Base-by-base conservation (phyloP, 2,888 invertebrate species). In the Diaphora mendica region DNA sequence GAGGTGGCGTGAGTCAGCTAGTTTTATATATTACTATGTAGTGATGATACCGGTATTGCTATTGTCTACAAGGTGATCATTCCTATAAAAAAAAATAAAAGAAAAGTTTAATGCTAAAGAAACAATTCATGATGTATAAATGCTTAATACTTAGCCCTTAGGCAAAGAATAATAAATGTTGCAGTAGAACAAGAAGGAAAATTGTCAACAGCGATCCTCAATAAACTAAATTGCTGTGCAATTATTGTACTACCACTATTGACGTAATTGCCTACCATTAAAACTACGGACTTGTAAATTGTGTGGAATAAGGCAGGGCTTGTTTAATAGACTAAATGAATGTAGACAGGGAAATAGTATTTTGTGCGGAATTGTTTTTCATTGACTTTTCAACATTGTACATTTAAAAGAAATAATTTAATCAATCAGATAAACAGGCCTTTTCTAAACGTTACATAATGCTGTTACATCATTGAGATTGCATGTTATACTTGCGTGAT, bases 161-260 rank as follows among this genome's bases (percentile, higher is more conserved):
- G 9, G 7, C 8, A 15, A 71, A 70, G 71, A 77, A 81, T 82
- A 87, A 85, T 86, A 87, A 87, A 85, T 86, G 82, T 79, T 77
- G 68, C 76, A 79, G 75, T 81, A 75, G 82, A 79, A 81, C 82
- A 77, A 79, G 74, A 72, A 75, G 81, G 77, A 79, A 82, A 89
- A 89, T 86, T 86, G 86, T 86, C 87, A 82, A 85, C 79, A 80
- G 78, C 80, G 33, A 80, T 80, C 75, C 76, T 80, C 77, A 81
- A 80, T 82, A 85, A 77, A 75, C 81, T 74, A 83, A 87, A 88
- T 88, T 87, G 82, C 81, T 71, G 74, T 72, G 78, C 85, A 87
- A 88, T 88, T 85, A 88, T 81, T 77, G 72, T 70, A 79, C 78
- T 71, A 66, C 78, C 71, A 79, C 77, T 77, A 78, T 79, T 73